Evolutionary conservation across 1,140 invertebrate species (phyloP), one percentile per base, ranked within the genome.

Genomic region (Diploscapter pachys): DNA sequence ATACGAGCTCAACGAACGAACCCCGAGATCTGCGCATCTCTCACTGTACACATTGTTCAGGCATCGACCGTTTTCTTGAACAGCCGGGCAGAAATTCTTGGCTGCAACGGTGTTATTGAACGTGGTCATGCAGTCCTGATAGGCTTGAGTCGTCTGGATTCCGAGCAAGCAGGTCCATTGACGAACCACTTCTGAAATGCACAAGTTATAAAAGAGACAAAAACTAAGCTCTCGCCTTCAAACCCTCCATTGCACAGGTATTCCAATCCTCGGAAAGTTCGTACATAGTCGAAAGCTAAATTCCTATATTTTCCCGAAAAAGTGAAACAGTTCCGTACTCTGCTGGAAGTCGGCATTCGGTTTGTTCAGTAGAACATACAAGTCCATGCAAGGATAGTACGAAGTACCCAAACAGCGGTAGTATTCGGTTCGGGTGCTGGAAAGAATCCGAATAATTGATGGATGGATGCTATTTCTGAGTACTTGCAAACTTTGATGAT

Each of bases 401-500:
- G 73, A 68, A 8, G 65, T 4, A 53, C 73, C 73, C n/a, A 74
- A 67, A 52, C 73, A 74, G 31, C 70, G 73, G 57, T 74, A 74
- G 73, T 69, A 74, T 57, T 68, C 56, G 4, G 73, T 74, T 52
- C 73, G 73, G n/a, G 55, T 5, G 13, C 73, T 74, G 56, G 63
- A 74, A 63, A 13, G 8, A 53, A 4, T 52, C 50, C 2, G 5
- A n/a, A 2, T 13, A n/a, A 54, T 8, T 4, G 11, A 3, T 11
- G 3, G 11, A 3, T 11, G 3, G 11, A 50, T 2, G 5, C 11
- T 50, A 63, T 6, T 65, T 65, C 0, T 11, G 54, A 55, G 57
- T 13, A 74, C 73, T 74, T 74, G 73, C 73, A 74, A 56, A 74
- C 66, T 50, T 68, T 68, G 48, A 74, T 13, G n/a, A 74, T 57